Base-by-base conservation (phyloP, 2,888 invertebrate species). In the Biston stratarius region DNA sequence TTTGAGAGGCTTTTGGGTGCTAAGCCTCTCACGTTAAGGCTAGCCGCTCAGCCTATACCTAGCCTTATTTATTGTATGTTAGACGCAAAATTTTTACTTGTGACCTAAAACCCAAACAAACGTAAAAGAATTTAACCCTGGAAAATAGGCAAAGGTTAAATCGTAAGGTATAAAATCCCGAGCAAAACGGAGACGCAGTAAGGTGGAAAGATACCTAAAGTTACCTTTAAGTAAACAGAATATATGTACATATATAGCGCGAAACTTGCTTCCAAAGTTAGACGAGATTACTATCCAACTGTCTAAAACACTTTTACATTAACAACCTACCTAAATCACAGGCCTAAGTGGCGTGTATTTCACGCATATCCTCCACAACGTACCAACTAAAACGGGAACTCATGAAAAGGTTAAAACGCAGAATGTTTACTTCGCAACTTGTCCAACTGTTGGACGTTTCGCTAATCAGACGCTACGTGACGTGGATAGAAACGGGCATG, bases 251-350 rank as follows among this genome's bases (percentile, higher is more conserved):
- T 0, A 44, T 45, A 24, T 11, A 56, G 42, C 42, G 11, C 5
- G 42, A 5, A 42, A 42, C 11, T 42, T 45, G 45, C 14, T 45
- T 14, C 45, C 14, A 42, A 38, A 47, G 44, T 57, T 57, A 58
- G 48, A 48, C 34, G 38, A 36, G 44, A 33, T 33, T 48, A 36
- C 58, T 57, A 57, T 45, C 57, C 44, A 45, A 57, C 45, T 36
- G 58, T 58, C 58, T 45, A 38, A 48, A 57, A 48, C 58, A 44
- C 48, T 58, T 58, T 47, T 34, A 48, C 47, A 57, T 47, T 45
- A 57, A 57, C 58, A 58, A 14, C 36, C 14, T 15, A 48, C 58
- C 58, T 58, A 58, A 58, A 58, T 58, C 58, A 58, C 58, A 9
- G 47, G 38, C 7, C 38, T 48, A 47, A 58, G 58, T 58, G 58